phyloP scores from a whole-genome alignment of 2,797 vertebrate species.

The Syngnathus rostellatus region DNA sequence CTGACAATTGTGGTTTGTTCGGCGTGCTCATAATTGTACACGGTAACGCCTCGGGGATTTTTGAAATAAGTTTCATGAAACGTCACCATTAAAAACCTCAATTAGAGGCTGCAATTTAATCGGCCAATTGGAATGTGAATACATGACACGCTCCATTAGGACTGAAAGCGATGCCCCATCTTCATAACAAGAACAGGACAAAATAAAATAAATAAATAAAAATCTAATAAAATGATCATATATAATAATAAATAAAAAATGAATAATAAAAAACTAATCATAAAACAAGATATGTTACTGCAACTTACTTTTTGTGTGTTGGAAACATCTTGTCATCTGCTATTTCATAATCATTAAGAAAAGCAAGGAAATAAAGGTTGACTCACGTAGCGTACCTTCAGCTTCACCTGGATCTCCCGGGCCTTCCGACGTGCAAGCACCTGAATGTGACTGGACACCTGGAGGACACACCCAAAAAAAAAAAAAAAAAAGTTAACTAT shows the following conservation, averaged over 20 bases:
- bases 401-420: conserved; percentile 95
- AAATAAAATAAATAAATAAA: neutral
- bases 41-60: conserved; percentile 29
- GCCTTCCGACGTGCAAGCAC: conserved; percentile 92
- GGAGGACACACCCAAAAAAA: conserved; percentile 17
- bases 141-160: conserved; percentile 9
- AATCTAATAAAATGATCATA: no score
- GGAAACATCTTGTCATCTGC: neutral
- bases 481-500: neutral
- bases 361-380: conserved; percentile 29
- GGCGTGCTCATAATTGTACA: conserved; percentile 26
- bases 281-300: no score
- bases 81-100: conserved; percentile 37
- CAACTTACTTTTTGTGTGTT: no score
- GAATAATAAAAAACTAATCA: no score
- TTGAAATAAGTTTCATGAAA: conserved; percentile 25
- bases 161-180: neutral
- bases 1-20: conserved; percentile 36
- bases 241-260: no score
- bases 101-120: conserved; percentile 44
- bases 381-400: conserved; percentile 85
- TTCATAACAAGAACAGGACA: neutral
- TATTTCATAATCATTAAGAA: neutral
- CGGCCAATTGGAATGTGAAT: conserved; percentile 31
- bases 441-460: conserved; percentile 98